phyloP scores from a whole-genome alignment of 2,113 vertebrate genomes.

The Rhynchopsitta pachyrhyncha region DNA sequence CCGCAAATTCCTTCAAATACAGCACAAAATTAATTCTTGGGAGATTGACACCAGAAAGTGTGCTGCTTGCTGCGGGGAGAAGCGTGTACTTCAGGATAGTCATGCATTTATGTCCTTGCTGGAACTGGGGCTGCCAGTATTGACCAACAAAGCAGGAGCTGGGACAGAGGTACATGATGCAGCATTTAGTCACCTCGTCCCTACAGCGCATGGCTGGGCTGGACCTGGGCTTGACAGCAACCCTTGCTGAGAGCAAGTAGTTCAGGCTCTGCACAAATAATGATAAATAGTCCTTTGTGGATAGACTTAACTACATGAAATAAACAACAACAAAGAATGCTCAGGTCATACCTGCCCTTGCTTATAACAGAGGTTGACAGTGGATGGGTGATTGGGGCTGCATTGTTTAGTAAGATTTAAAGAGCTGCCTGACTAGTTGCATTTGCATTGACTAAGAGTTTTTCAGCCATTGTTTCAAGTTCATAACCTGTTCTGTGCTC shows the following conservation, averaged over 20 bases:
- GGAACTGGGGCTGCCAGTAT: background rate
- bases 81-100: background rate
- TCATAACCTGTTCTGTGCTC: background rate
- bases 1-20: background rate
- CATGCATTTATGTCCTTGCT: constrained; percentile 11
- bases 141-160: background rate
- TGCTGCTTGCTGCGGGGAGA: background rate
- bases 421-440: background rate
- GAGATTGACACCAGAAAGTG: background rate
- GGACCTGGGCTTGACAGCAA: background rate
- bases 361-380: background rate
- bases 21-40: background rate
- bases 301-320: background rate
- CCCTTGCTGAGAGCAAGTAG: background rate
- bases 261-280: background rate
- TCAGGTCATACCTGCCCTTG: background rate
- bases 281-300: background rate
- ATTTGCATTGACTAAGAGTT: constrained; percentile 38
- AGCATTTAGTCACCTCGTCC: background rate
- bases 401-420: background rate
- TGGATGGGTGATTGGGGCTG: background rate
- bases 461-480: constrained; percentile 3
- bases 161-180: background rate
- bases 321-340: background rate
- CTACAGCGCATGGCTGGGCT: background rate